These are phyloP conservation scores for Desmophyllum pertusum DNA, from an alignment of 92 coral and sea anemone species.

Conservation along the genomic window DNA sequence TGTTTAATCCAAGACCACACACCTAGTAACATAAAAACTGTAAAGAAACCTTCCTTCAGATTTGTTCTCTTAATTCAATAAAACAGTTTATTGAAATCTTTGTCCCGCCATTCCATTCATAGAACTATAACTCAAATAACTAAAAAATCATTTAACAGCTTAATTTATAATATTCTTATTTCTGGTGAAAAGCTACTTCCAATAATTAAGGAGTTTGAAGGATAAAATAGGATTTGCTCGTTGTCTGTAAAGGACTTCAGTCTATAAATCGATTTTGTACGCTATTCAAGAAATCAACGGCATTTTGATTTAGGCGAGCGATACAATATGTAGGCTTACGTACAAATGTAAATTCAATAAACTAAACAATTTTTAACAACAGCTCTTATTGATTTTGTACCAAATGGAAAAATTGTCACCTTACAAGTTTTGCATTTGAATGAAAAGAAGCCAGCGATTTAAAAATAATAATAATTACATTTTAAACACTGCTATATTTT, in stretches of 20 bases:
- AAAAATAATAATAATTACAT: constrained; percentile 18
- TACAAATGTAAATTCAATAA: constrained; percentile 8
- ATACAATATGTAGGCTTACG: background rate
- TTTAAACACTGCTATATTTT: constrained; percentile 8
- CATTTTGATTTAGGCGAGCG: background rate
- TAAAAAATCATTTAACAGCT: constrained; percentile 15
- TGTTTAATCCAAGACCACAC: constrained; percentile 29
- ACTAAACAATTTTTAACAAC: background rate
- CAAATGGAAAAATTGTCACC: constrained; percentile 28
- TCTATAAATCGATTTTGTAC: background rate
- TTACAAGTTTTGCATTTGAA: background rate
- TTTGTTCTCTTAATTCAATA: background rate
- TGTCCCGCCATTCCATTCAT: background rate
- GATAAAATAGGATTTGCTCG: background rate
- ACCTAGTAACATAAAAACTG: background rate
- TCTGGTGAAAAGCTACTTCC: constrained; percentile 7
- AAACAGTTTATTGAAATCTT: background rate
- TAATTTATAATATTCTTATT: background rate
- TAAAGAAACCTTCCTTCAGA: background rate
- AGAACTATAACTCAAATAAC: background rate
- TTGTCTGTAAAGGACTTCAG: constrained; percentile 3
- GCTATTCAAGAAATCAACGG: background rate
- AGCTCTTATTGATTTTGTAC: constrained; percentile 10
- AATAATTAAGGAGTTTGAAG: background rate
- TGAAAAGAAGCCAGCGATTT: constrained; percentile 10